phyloP scores from a whole-genome alignment of 2,113 vertebrate genomes.

The Hipposideros armiger region DNA sequence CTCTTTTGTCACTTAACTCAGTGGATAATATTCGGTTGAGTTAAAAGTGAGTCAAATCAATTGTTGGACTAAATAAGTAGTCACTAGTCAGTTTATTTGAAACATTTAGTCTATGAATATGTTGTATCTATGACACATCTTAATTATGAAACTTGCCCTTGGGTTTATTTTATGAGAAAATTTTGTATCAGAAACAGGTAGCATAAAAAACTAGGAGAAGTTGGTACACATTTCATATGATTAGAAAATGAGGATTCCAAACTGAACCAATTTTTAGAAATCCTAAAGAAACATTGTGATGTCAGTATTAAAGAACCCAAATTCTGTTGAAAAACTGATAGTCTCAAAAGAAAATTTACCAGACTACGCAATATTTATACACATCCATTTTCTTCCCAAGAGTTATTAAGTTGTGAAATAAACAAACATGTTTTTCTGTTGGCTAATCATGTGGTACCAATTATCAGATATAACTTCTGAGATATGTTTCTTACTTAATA shows the following conservation, averaged over 20 bases:
- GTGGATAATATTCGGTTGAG: not conserved
- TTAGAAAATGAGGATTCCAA: not conserved
- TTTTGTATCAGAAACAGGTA: not conserved
- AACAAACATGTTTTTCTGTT: not conserved
- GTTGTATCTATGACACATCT: not conserved
- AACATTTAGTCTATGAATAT: not conserved
- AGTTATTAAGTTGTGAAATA: not conserved
- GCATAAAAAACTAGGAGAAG: not conserved
- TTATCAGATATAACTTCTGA: conserved; percentile 33
- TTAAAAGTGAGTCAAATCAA: conserved; percentile 46
- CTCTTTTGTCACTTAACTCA: not conserved
- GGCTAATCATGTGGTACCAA: not conserved
- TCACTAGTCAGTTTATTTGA: not conserved
- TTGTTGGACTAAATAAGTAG: not conserved
- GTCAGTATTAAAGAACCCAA: not conserved
- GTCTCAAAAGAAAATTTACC: not conserved
- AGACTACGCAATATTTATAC: not conserved
- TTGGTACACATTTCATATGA: not conserved
- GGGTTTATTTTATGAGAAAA: conserved; percentile 43
- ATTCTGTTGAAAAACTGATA: not conserved
- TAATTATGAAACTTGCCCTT: conserved; percentile 45
- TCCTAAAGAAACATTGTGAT: not conserved
- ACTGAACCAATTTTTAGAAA: not conserved
- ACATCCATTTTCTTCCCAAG: not conserved
- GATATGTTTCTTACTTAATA: not conserved